phyloP scores from a whole-genome alignment of 1,140 invertebrate species.

The Lasioglossum albipes region DNA sequence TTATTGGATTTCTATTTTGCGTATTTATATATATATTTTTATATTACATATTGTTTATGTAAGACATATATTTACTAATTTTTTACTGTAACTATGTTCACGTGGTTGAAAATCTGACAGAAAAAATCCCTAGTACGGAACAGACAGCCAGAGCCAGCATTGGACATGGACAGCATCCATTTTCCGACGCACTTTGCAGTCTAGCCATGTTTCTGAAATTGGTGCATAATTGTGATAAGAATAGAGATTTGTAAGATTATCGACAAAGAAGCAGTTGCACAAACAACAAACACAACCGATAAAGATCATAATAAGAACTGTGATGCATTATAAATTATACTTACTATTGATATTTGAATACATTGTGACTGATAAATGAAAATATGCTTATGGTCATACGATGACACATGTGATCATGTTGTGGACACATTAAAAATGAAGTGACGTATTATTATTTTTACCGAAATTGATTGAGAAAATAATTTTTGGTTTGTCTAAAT shows the following conservation, averaged over 20 bases:
- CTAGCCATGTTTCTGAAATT: too few relatives aligned
- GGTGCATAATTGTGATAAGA: too few relatives aligned
- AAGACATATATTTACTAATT: too few relatives aligned
- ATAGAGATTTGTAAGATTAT: background rate
- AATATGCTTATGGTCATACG: too few relatives aligned
- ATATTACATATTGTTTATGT: too few relatives aligned
- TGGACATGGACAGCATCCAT: too few relatives aligned
- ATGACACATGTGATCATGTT: background rate
- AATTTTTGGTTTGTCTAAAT: constrained; percentile 6
- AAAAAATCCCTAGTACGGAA: background rate
- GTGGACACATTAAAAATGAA: background rate
- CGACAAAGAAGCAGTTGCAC: background rate
- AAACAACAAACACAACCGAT: background rate
- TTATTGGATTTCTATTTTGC: too few relatives aligned
- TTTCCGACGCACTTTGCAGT: too few relatives aligned
- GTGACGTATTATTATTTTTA: background rate
- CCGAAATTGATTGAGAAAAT: background rate
- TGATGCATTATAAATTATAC: background rate
- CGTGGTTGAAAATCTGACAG: background rate
- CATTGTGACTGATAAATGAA: too few relatives aligned
- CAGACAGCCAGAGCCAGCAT: too few relatives aligned
- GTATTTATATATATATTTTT: too few relatives aligned
- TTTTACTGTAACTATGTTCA: too few relatives aligned
- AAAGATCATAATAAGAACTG: background rate
- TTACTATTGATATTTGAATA: background rate